Evolutionary conservation across 2,113 vertebrate genomes (phyloP).

Genomic region (Platichthys stellatus): DNA sequence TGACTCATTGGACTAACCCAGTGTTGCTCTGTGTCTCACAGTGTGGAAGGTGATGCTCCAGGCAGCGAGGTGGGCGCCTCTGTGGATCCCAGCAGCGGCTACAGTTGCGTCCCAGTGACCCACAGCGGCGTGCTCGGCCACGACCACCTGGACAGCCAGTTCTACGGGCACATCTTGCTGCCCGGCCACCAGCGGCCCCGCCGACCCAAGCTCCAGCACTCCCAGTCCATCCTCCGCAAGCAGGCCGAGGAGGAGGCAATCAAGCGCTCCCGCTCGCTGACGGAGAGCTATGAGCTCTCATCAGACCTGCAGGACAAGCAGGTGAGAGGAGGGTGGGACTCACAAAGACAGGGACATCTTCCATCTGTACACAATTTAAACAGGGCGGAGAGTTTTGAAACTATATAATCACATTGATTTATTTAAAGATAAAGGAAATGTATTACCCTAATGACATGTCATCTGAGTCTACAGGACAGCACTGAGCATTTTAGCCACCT

Average conservation of each 20-base stretch:
- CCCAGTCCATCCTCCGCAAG: conserved; percentile 94
- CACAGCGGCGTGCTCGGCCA: conserved; percentile 84
- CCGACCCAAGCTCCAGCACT: conserved; percentile 94
- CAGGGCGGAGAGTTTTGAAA: not conserved
- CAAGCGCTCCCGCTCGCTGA: conserved; percentile 94
- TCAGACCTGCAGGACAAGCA: conserved; percentile 98
- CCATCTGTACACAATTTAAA: not conserved
- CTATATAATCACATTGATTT: not conserved
- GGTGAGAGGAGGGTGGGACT: conserved; percentile 83
- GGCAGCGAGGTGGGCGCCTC: conserved; percentile 88
- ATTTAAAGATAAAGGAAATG: not conserved
- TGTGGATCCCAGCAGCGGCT: conserved; percentile 85
- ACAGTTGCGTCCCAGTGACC: conserved; percentile 87
- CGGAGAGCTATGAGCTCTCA: conserved; percentile 99
- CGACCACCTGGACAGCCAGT: conserved; percentile 85
- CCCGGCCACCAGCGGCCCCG: conserved; percentile 87
- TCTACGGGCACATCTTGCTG: conserved; percentile 85
- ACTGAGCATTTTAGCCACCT: not conserved
- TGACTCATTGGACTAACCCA: conserved; percentile 44
- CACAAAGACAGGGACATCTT: not conserved
- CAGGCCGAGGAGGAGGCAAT: conserved; percentile 98
- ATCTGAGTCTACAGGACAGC: not conserved
- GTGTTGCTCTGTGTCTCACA: conserved; percentile 68
- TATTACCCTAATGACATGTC: not conserved
- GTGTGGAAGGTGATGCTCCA: conserved; percentile 94